Conservation (phyloP, 2,888 invertebrate genomes). For the Oligia fasciuncula region DNA sequence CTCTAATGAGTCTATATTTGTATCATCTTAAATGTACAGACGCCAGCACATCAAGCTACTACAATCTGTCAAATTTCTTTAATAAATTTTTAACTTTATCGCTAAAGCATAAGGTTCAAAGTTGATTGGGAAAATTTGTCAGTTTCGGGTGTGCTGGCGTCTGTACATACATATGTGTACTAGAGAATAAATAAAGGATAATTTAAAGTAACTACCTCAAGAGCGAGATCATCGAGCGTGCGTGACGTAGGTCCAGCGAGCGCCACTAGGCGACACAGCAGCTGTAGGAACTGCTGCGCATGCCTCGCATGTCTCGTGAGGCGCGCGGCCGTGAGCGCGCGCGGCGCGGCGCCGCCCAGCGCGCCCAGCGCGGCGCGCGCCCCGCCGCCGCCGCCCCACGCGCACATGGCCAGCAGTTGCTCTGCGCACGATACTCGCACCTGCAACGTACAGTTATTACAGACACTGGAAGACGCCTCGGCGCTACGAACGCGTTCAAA, state of each 20-base stretch:
- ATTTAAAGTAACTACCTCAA: constrained; percentile 73
- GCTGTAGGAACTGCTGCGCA: constrained; percentile 94
- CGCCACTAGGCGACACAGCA: constrained; percentile 92
- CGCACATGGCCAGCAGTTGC: constrained; percentile 95
- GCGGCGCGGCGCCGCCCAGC: constrained; percentile 79
- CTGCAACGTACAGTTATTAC: constrained; percentile 69
- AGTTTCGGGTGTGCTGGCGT: too few species aligned
- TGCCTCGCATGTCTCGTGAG: constrained; percentile 91
- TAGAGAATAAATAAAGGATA: neutral
- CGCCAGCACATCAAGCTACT: too few species aligned
- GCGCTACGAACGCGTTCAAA: neutral
- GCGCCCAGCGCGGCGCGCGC: constrained; percentile 88
- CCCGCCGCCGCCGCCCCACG: constrained; percentile 94
- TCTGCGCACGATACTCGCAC: constrained; percentile 95
- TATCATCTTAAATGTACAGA: neutral
- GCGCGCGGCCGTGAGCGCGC: constrained; percentile 90
- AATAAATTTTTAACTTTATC: too few species aligned
- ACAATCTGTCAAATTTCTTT: too few species aligned
- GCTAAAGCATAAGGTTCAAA: too few species aligned
- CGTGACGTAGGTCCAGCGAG: constrained; percentile 93
- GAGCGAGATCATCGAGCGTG: constrained; percentile 90
- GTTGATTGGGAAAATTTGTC: too few species aligned
- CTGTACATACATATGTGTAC: neutral
- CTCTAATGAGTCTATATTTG: neutral
- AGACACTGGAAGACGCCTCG: neutral